Base-by-base conservation (phyloP, 2,888 invertebrate genomes). In the Drosophila paramelanica region DNA sequence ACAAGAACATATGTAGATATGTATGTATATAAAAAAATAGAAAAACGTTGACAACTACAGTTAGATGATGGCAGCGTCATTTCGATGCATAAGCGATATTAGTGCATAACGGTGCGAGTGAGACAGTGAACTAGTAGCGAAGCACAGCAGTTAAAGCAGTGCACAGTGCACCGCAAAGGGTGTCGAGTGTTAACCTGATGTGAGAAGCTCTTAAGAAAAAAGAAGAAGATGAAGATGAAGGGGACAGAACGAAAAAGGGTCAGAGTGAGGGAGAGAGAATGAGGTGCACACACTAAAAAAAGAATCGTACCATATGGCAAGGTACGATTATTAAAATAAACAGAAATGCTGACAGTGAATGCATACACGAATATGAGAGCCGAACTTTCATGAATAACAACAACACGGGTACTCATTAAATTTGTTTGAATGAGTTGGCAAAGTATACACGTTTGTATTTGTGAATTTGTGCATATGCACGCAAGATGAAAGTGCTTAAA, bases 141-240 rank as follows among this genome's bases (percentile, higher is more conserved):
- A 41, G 14, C 31, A 61, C 55, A 61, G 31, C 60, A 60, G 46
- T 38, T 36, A 60, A 45, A 53, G 42, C 60, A 49, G 23, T 42
- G 23, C 45, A 43, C 41, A 31, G 6, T 7, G 39, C 39, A 39
- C 41, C 27, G 17, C 33, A 56, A 55, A 71, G 56, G 43, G 47
- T 53, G 41, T 41, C 17, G 5, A 41, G 41, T 65, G 57, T 36
- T 53, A 51, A 55, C 20, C 58, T 39, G 43, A 64, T 52, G 59
- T 73, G 78, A 67, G 60, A 74, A 77, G 66, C 56, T 59, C 45
- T 33, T 36, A 58, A n/a, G n/a, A n/a, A 27, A 33, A 64, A 57
- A 43, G 36, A 58, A 60, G 45, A 7, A 31, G 8, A 33, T 3
- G 3, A 11, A 11, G 13, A 36, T 2, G 23, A 27, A 46, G 17